These are phyloP conservation scores for Progne subis DNA, from an alignment of 2,113 vertebrate genomes.

Conservation along the genomic window DNA sequence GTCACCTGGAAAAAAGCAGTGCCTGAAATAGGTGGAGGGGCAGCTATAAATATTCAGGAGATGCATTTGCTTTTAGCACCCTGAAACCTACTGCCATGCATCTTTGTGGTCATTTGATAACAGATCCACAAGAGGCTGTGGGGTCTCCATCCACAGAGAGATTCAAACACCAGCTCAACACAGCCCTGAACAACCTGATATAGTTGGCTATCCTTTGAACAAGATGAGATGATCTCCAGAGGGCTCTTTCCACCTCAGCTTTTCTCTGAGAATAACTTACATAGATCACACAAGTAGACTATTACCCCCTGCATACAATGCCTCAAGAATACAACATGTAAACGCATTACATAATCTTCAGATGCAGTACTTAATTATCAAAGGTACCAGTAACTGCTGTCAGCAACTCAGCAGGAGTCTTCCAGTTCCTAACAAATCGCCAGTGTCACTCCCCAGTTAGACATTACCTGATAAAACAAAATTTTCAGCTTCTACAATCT, in stretches of 20 bases:
- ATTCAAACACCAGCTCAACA: neutral
- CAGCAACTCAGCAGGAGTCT: neutral
- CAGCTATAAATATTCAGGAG: neutral
- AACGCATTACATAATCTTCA: neutral
- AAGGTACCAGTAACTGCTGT: neutral
- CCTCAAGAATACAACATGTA: neutral
- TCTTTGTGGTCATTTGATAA: neutral
- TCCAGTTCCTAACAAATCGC: neutral
- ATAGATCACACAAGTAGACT: neutral
- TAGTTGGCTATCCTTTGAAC: neutral
- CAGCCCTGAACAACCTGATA: neutral
- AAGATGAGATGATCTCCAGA: neutral
- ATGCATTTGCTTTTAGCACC: neutral
- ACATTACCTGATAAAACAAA: neutral
- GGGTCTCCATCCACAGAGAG: neutral
- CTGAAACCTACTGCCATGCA: neutral
- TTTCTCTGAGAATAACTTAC: neutral
- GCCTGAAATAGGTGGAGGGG: neutral
- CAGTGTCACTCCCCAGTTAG: neutral
- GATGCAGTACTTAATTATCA: neutral
- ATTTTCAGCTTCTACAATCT: neutral
- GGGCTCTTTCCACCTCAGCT: neutral
- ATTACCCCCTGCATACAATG: neutral
- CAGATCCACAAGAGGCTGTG: neutral
- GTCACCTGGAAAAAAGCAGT: neutral